phyloP scores from a whole-genome alignment of 2,888 invertebrate genomes.

The Phalera bucephala region DNA sequence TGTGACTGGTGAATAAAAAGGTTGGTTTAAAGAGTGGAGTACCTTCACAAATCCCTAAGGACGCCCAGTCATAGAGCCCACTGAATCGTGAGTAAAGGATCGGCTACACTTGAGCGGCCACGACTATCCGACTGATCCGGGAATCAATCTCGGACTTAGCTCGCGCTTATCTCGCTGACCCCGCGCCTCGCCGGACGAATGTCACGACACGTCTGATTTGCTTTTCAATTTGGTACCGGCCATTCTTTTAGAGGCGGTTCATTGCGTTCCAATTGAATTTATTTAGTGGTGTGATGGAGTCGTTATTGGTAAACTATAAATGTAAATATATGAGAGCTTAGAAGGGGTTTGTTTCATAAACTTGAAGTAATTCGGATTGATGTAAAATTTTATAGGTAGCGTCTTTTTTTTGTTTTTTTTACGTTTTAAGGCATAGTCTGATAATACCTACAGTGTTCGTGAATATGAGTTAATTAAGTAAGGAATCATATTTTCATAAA shows the following conservation, averaged over 20 bases:
- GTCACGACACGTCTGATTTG: constrained; percentile 65
- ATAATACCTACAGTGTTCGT: too few relatives aligned
- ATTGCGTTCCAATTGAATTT: constrained; percentile 23
- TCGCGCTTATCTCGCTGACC: constrained; percentile 74
- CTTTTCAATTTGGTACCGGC: constrained; percentile 57
- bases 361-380: too few relatives aligned
- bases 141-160: constrained; percentile 78
- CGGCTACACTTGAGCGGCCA: constrained; percentile 64
- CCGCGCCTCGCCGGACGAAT: constrained; percentile 56
- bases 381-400: too few relatives aligned
- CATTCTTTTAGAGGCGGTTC: constrained; percentile 34
- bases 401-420: too few relatives aligned
- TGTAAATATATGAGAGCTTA: too few relatives aligned
- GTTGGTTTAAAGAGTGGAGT: constrained; percentile 20
- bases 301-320: background rate
- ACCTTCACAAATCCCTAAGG: constrained; percentile 54
- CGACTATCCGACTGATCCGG: constrained; percentile 67
- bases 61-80: constrained; percentile 58
- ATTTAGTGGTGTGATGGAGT: background rate
- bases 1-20: constrained; percentile 7
- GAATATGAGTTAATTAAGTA: too few relatives aligned
- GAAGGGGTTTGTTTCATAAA: too few relatives aligned
- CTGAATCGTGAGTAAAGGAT: constrained; percentile 74
- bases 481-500: too few relatives aligned
- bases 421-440: too few relatives aligned